Base-by-base conservation (phyloP, 2,113 vertebrate genomes). In the Rhabdornis inornatus region DNA sequence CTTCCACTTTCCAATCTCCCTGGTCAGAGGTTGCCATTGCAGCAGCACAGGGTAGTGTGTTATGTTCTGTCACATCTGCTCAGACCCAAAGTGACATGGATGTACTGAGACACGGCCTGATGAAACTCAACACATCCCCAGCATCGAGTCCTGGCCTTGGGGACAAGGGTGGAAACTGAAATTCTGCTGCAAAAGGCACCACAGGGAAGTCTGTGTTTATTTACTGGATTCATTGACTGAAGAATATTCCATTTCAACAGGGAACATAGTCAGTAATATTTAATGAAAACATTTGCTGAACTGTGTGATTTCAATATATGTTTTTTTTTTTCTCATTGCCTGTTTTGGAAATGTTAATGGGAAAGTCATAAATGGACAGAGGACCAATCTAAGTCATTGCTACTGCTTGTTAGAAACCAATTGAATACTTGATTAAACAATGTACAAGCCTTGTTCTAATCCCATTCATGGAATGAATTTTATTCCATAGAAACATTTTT, bases 1-100 rank as follows among this genome's bases (percentile, higher is more conserved):
- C 77, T 81, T 75, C 44, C 39, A 28, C 89, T 78, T 89, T 56
- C 83, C 80, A 75, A 37, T 79, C 57, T 68, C n/a, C 15, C 64
- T 55, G 82, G 71, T 49, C 45, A 14, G 33, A 31, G 71, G 74
- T 78, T 89, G 91, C 31, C 68, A 30, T 2, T 76, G 93, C 91
- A 83, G 91, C 60, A 53, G 69, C 89, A 21, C 79, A 7, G 79
- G 21, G 10, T 2, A 37, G n/a, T 28, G 89, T 87, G 90, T 83
- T 87, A 35, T 88, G 71, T 87, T 60, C 93, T 96, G 96, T 92
- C 96, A 96, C 92, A 71, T 45, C 72, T 78, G 65, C 88, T 96
- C 85, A 92, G 18, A 9, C 2, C 68, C 35, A 9, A 28, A 66
- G 69, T 81, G 92, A 96, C 44, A 16, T 53, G 52, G 10, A 83